phyloP scores from a whole-genome alignment of 2,113 vertebrate species.

The Callipepla squamata region DNA sequence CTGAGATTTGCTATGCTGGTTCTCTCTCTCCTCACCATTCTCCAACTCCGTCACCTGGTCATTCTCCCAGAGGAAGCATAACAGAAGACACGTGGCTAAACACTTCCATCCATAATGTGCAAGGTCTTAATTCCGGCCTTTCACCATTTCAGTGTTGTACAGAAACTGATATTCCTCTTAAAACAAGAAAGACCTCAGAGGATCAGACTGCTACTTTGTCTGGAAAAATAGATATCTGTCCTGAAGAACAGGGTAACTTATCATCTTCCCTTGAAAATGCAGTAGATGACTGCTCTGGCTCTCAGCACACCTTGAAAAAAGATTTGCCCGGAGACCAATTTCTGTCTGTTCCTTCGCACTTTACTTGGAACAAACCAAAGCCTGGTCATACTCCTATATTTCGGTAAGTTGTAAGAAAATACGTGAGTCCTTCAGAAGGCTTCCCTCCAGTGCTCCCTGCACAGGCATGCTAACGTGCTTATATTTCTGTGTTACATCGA shows the following conservation, averaged over 20 bases:
- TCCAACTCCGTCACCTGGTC: slow-evolving; percentile 92
- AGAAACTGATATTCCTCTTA: slow-evolving; percentile 95
- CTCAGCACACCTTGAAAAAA: slow-evolving; percentile 90
- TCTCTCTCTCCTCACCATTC: slow-evolving; percentile 95
- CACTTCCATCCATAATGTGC: slow-evolving; percentile 78
- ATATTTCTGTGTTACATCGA: not conserved
- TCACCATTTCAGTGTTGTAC: slow-evolving; percentile 92
- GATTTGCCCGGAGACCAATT: slow-evolving; percentile 93
- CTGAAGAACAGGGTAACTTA: slow-evolving; percentile 89
- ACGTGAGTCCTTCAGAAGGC: not conserved
- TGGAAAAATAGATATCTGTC: slow-evolving; percentile 88
- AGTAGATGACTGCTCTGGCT: slow-evolving; percentile 85
- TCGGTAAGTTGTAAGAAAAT: slow-evolving; percentile 83
- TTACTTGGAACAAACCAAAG: slow-evolving; percentile 98
- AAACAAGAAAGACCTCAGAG: slow-evolving; percentile 97
- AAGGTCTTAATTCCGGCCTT: slow-evolving; percentile 79
- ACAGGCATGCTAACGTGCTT: not conserved
- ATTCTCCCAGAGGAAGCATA: slow-evolving; percentile 93
- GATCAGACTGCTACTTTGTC: slow-evolving; percentile 88
- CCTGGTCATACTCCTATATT: slow-evolving; percentile 97
- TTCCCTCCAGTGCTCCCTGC: not conserved
- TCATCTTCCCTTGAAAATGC: slow-evolving; percentile 90
- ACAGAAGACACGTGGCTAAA: slow-evolving; percentile 95
- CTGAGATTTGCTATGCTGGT: slow-evolving; percentile 92
- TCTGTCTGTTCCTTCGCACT: slow-evolving; percentile 96